Evolutionary conservation across 2,797 vertebrate genomes (phyloP).

Genomic region (Tokudaia tokunoshimensis): DNA sequence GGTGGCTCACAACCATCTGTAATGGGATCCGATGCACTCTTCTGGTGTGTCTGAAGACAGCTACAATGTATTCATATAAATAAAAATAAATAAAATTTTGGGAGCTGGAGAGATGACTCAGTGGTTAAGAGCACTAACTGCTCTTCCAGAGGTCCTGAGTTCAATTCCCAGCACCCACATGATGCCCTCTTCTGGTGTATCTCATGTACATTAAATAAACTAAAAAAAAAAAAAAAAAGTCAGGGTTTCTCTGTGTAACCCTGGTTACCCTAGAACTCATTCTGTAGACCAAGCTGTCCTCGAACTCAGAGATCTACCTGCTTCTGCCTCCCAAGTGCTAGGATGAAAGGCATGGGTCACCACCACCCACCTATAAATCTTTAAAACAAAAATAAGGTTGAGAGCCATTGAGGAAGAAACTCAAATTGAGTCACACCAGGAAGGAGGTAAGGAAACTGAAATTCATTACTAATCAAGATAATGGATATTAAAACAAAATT

Average conservation of each 20-base stretch:
- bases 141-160: no score
- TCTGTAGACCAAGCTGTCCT: not conserved
- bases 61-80: no score
- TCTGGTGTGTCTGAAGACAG: no score
- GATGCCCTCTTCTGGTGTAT: no score
- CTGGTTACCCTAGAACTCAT: not conserved
- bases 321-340: not conserved
- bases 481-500: not conserved
- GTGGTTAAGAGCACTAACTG: no score
- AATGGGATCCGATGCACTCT: no score
- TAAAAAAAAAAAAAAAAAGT: no score
- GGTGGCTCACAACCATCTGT: no score
- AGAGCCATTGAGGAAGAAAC: not conserved
- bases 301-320: not conserved
- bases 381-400: not conserved
- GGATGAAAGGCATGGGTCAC: not conserved
- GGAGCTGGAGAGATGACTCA: no score
- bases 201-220: no score
- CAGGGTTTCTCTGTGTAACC: not conserved
- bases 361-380: not conserved
- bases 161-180: no score
- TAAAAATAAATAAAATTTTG: no score
- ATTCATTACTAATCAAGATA: not conserved
- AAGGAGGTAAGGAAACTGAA: not conserved
- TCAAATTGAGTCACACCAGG: not conserved